These are phyloP conservation scores for Oscheius sp. DNA, from an alignment of 1,140 invertebrate genomes.

Conservation along the genomic window DNA sequence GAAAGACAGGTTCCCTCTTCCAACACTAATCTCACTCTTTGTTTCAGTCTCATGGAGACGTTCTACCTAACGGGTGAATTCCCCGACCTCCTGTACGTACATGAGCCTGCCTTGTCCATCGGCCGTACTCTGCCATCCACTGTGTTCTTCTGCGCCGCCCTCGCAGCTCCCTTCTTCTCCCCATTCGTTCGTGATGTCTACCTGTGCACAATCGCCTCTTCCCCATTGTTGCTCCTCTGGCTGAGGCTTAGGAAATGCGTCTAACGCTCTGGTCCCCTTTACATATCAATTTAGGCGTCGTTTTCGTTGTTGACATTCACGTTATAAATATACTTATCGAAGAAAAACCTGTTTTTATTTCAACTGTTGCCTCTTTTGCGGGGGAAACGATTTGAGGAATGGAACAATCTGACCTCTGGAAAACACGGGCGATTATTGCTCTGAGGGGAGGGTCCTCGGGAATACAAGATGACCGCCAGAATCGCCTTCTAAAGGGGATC, in stretches of 20 bases:
- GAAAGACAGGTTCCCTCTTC: slow-evolving; percentile 44
- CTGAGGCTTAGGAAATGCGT: slow-evolving; percentile 40
- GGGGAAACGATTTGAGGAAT: too few relatives aligned
- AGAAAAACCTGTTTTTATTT: too few relatives aligned
- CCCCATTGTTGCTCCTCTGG: slow-evolving; percentile 44
- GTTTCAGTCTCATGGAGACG: slow-evolving; percentile 31
- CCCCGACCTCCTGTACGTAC: neutral
- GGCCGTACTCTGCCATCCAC: slow-evolving; percentile 32
- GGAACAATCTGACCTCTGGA: too few relatives aligned
- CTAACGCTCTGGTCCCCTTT: too few relatives aligned
- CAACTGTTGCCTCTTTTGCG: too few relatives aligned
- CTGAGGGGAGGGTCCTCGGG: too few relatives aligned
- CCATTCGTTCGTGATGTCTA: slow-evolving; percentile 29
- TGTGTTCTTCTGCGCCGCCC: slow-evolving; percentile 30
- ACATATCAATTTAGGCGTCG: too few relatives aligned
- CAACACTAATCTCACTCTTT: slow-evolving; percentile 67
- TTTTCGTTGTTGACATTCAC: too few relatives aligned
- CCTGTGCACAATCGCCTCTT: slow-evolving; percentile 35
- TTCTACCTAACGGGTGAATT: slow-evolving; percentile 36
- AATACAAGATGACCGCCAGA: too few relatives aligned
- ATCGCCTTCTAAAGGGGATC: too few relatives aligned
- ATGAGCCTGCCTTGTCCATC: slow-evolving; percentile 25
- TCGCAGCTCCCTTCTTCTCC: slow-evolving; percentile 41
- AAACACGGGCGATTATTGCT: too few relatives aligned
- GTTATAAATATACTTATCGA: too few relatives aligned